Conservation (phyloP, 2,797 vertebrate species). For the Onychomys arenicola region DNA sequence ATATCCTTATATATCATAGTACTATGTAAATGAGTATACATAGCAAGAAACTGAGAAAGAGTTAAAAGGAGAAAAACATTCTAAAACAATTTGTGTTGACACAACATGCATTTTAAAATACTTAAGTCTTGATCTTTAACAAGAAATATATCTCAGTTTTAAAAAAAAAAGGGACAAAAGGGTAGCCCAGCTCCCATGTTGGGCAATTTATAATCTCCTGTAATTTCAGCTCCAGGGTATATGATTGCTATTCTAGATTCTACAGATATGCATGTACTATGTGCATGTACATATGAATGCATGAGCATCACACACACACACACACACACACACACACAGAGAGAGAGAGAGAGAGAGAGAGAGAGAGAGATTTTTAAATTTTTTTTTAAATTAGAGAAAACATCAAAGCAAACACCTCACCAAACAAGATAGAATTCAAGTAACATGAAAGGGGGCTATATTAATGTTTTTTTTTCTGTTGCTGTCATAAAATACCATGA, state of each 20-base stretch:
- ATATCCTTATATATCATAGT: neutral
- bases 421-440: neutral
- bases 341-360: too few relatives aligned
- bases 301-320: neutral
- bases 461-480: neutral
- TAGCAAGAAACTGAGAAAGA: neutral
- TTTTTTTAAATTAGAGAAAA: neutral
- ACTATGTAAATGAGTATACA: neutral
- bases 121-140: neutral
- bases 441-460: neutral
- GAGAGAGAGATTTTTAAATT: neutral
- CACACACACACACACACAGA: neutral
- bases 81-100: neutral
- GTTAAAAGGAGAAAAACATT: neutral
- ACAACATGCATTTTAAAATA: neutral
- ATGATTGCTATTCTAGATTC: neutral
- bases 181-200: neutral
- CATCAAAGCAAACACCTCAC: too few relatives aligned
- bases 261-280: too few relatives aligned
- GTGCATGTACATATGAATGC: neutral
- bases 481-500: neutral
- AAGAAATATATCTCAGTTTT: neutral
- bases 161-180: neutral
- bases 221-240: too few relatives aligned
- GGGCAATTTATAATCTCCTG: too few relatives aligned